A percentile compares a stretch with the other conserved stretches of the same genome.
phyloP scores from a whole-genome alignment of 92 coral and sea anemone genomes.

The Palythoa grandis region DNA sequence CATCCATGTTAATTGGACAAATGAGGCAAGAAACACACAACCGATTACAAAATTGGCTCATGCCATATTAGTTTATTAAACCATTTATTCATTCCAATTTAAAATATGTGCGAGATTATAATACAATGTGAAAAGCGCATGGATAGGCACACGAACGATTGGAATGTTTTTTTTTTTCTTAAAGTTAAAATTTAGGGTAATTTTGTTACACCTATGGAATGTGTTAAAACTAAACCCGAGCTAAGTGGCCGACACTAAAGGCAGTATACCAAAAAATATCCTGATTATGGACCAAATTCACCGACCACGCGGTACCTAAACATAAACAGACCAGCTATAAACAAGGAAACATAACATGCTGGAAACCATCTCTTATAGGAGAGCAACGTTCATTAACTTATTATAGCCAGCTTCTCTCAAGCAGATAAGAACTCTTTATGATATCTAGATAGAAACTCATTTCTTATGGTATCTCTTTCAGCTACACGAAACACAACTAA shows the following conservation, averaged over 20 bases:
- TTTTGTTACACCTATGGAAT: constrained; percentile 24
- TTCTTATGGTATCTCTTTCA: background rate
- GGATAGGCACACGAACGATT: constrained; percentile 46
- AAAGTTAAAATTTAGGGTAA: constrained; percentile 22
- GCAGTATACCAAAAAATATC: background rate
- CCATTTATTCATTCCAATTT: constrained; percentile 46
- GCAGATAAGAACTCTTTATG: background rate
- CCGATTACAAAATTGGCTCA: constrained; percentile 36
- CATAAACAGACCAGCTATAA: constrained; percentile 34
- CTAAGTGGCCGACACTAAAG: background rate
- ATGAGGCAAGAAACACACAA: background rate
- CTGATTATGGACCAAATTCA: background rate
- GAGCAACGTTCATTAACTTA: constrained; percentile 30
- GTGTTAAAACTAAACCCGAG: constrained; percentile 28
- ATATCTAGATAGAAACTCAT: background rate
- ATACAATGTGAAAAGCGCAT: constrained; percentile 41
- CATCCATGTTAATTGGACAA: background rate
- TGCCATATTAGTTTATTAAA: constrained; percentile 45
- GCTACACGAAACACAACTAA: constrained; percentile 17
- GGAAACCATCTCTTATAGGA: background rate
- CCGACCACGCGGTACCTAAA: background rate
- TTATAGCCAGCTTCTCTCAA: constrained; percentile 6
- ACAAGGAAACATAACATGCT: constrained; percentile 27
- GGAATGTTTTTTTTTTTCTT: constrained; percentile 31
- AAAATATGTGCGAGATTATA: constrained; percentile 41